These are phyloP conservation scores for Haliclystus octoradiatus DNA, from an alignment of 30 jellyfish, hydroid and myxozoan genomes.

Conservation along the genomic window DNA sequence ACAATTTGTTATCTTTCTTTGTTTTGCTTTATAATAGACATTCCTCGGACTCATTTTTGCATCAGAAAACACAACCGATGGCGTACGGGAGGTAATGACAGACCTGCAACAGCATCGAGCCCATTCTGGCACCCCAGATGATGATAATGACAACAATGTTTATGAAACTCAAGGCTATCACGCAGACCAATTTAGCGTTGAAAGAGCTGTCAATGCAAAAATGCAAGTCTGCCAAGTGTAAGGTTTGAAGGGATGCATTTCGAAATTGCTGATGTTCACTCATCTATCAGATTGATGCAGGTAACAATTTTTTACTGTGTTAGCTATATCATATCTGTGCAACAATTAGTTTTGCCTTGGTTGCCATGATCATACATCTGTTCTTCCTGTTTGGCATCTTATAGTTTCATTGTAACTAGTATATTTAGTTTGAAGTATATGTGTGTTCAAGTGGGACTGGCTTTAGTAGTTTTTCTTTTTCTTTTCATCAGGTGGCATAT, in stretches of 20 bases:
- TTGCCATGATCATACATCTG: too few species aligned
- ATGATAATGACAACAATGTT: slow-evolving; percentile 13
- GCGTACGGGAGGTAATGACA: slow-evolving; percentile 12
- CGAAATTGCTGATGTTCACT: slow-evolving; percentile 20
- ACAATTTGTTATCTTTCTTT: background rate
- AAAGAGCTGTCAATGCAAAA: slow-evolving; percentile 15
- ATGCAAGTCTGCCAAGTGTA: slow-evolving; percentile 22
- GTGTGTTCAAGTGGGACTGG: too few species aligned
- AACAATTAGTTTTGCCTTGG: too few species aligned
- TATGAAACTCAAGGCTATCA: slow-evolving; percentile 20
- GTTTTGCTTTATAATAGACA: background rate
- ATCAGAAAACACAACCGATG: slow-evolving; percentile 22
- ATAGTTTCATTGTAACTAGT: too few species aligned
- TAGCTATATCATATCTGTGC: too few species aligned
- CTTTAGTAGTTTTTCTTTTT: too few species aligned
- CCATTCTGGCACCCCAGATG: background rate
- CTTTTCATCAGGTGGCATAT: slow-evolving; percentile 12
- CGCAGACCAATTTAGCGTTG: slow-evolving; percentile 31
- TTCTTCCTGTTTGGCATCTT: too few species aligned
- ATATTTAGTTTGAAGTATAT: too few species aligned
- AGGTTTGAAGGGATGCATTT: slow-evolving; percentile 25
- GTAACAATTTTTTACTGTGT: too few species aligned
- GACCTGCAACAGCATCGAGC: slow-evolving; percentile 39
- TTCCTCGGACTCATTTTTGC: slow-evolving; percentile 21
- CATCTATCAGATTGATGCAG: slow-evolving; percentile 28